A percentile compares a stretch with the other conserved stretches of the same genome.
Evolutionary conservation across 2,113 vertebrate genomes (phyloP).

Genomic region (Phoxinus phoxinus): DNA sequence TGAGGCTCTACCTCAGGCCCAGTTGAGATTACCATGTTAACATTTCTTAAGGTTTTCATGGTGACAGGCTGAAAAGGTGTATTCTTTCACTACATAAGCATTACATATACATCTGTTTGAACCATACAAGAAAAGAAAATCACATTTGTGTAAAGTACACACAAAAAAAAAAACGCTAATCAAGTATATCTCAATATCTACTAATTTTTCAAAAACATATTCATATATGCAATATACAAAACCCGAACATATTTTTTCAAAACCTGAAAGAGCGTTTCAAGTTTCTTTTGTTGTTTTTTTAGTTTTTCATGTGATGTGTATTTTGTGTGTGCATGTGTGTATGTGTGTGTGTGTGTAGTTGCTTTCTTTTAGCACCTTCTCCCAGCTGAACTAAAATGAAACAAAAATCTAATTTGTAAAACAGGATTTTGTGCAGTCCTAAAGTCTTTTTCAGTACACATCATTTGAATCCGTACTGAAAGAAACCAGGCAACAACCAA

Average conservation of each 20-base stretch:
- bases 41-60: constrained; percentile 72
- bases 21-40: constrained; percentile 81
- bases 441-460: constrained; percentile 70
- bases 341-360: neutral
- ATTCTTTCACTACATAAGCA: constrained; percentile 83
- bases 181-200: constrained; percentile 88
- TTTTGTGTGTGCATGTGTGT: neutral
- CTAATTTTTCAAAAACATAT: constrained; percentile 82
- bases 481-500: constrained; percentile 71
- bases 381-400: constrained; percentile 74
- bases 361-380: constrained; percentile 73
- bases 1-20: constrained; percentile 88
- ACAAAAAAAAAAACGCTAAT: constrained; percentile 79
- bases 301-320: neutral
- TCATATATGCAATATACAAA: constrained; percentile 93
- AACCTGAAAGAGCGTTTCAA: constrained; percentile 92
- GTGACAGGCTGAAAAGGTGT: constrained; percentile 77
- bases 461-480: constrained; percentile 74
- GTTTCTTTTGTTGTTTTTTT: constrained; percentile 65
- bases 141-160: constrained; percentile 93
- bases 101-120: constrained; percentile 90
- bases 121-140: constrained; percentile 84
- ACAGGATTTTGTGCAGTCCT: constrained; percentile 84
- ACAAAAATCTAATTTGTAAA: constrained; percentile 74
- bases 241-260: constrained; percentile 80